Evolutionary conservation across 2,797 vertebrate genomes (phyloP).

Genomic region (Sternarchorhynchus goeldii): DNA sequence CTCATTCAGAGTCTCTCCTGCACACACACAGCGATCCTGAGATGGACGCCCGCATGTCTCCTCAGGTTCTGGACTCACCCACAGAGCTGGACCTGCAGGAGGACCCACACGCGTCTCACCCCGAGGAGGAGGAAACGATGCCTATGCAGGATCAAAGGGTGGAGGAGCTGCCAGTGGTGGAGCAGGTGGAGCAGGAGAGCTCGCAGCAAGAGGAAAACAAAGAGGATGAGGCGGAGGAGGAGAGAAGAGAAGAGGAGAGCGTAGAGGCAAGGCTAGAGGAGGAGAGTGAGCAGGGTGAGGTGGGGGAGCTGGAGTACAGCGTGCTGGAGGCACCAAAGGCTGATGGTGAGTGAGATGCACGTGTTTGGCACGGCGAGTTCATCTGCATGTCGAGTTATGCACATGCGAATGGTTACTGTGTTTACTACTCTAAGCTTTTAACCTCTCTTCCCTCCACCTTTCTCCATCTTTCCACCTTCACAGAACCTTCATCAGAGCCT

Average conservation of each 20-base stretch:
- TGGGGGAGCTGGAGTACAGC: conserved; percentile 50
- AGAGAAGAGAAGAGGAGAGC: conserved; percentile 39
- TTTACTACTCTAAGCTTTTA: neutral
- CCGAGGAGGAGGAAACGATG: conserved; percentile 48
- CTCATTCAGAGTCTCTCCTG: conserved; percentile 63
- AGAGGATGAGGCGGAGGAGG: conserved; percentile 35
- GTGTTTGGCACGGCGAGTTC: neutral
- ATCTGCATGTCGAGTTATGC: too few species aligned
- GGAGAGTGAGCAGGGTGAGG: conserved; percentile 34
- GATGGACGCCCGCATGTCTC: conserved; percentile 40
- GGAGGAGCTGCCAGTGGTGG: conserved; percentile 31
- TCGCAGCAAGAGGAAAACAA: conserved; percentile 43
- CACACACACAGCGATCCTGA: conserved; percentile 38
- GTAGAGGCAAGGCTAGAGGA: conserved; percentile 30
- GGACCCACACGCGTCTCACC: conserved; percentile 38
- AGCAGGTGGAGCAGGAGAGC: conserved; percentile 39
- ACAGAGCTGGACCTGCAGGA: conserved; percentile 46
- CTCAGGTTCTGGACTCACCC: conserved; percentile 41
- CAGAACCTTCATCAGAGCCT: conserved; percentile 66
- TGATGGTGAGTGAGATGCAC: conserved; percentile 62
- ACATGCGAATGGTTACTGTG: neutral
- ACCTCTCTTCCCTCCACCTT: neutral
- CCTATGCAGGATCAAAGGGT: neutral
- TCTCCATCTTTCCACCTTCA: conserved; percentile 31
- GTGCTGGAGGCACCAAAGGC: conserved; percentile 53